These are phyloP conservation scores for Bubo bubo DNA, from an alignment of 2,113 vertebrate genomes.

Conservation along the genomic window DNA sequence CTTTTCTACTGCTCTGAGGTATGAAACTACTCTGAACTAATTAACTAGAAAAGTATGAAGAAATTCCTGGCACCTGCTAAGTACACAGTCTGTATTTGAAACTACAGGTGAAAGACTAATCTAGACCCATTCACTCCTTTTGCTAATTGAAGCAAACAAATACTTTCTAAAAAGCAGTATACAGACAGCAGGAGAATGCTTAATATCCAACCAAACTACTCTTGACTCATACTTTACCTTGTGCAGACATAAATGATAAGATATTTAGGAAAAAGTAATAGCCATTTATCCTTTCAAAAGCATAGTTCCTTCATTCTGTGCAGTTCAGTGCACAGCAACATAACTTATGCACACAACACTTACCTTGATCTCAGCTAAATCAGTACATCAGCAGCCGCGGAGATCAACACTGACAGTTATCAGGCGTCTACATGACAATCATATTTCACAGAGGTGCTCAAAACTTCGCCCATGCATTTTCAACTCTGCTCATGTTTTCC, in stretches of 20 bases:
- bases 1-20: background rate
- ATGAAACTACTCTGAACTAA: background rate
- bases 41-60: background rate
- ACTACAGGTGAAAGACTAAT: background rate
- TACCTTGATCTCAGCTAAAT: constrained; percentile 7
- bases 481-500: background rate
- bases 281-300: constrained; percentile 30
- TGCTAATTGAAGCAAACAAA: background rate
- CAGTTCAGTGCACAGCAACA: constrained; percentile 9
- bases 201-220: background rate
- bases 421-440: background rate
- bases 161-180: background rate
- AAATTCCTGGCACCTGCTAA: background rate
- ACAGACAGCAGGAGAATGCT: background rate
- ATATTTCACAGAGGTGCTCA: constrained; percentile 23
- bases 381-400: constrained; percentile 9
- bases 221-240: background rate
- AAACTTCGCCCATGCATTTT: background rate
- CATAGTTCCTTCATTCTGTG: background rate
- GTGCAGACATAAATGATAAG: constrained; percentile 5
- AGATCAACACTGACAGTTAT: constrained; percentile 2
- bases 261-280: constrained; percentile 13
- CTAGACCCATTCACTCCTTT: background rate
- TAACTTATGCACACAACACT: background rate
- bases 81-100: background rate